Percentiles rank a stretch among this genome's conserved stretches.
These are phyloP conservation scores for Trialeurodes vaporariorum DNA, from an alignment of 1,140 invertebrate species.

Conservation along the genomic window DNA sequence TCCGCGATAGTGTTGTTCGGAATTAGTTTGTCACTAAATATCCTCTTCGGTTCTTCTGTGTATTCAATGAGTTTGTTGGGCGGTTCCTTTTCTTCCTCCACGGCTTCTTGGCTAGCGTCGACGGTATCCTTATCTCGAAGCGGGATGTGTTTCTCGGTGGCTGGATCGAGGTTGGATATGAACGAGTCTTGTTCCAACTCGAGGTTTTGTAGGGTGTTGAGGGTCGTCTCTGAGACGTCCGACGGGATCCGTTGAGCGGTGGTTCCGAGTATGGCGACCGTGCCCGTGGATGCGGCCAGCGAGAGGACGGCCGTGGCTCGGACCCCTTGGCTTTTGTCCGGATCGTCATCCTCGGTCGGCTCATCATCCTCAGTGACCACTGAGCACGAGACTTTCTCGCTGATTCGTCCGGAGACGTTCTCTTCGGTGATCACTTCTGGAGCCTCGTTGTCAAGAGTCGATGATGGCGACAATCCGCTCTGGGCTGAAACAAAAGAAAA, in stretches of 20 bases:
- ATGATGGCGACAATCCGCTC: neutral
- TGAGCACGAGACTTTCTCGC: neutral
- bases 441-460: neutral
- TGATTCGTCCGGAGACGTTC: neutral
- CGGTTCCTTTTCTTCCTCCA: neutral
- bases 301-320: constrained; percentile 25
- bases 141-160: neutral
- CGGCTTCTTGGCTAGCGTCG: neutral
- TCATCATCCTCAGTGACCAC: neutral
- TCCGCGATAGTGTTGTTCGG: neutral
- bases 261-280: constrained; percentile 26
- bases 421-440: neutral
- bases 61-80: neutral
- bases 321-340: constrained; percentile 9
- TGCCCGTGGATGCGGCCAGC: constrained; percentile 23
- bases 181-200: neutral
- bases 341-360: neutral
- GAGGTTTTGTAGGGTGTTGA: neutral
- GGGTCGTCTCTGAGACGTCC: neutral
- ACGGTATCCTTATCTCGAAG: neutral
- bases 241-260: constrained; percentile 16
- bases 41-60: neutral
- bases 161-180: neutral
- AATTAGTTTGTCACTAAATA: neutral
- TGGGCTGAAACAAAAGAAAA: neutral